Evolutionary conservation across 1,140 invertebrate genomes (phyloP), one percentile per base, ranked within the genome.

Genomic region (Drosophila teissieri): DNA sequence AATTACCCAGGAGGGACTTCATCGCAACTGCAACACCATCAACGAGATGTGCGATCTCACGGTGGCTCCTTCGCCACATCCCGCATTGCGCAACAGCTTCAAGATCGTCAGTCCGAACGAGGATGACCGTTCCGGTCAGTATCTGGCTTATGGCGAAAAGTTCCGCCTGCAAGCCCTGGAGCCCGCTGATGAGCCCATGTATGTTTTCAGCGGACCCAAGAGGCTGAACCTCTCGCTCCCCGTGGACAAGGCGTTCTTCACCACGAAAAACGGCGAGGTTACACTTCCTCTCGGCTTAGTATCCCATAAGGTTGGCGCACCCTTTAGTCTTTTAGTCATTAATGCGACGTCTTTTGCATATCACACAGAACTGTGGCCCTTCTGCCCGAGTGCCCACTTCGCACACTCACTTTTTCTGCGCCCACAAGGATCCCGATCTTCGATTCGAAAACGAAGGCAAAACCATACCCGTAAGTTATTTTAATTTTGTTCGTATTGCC

Each of bases 1-100:
- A 8, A 78, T 80, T 7, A 86, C 76, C 46, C 64, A 74, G 34
- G 63, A 64, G 14, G 69, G 70, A 1, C 48, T 86, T 8, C n/a
- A 46, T 4, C 60, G 70, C 10, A 54, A 72, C 3, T 64, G 45
- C 17, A 55, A 56, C 31, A 57, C 60, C 24, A 80, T 86, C 15
- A 83, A 78, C n/a, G 82, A 86, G 2, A 45, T 78, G 17, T 86
- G 82, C 51, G 82, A 86, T 37, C 36, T 86, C 46, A 72, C 77
- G 3, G 72, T 86, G n/a, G 82, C 82, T 0, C 77, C 82, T 1
- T 64, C 77, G 3, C 36, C 54, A 0, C 56, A 36, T 27, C 58
- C 80, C 10, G 78, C 58, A 22, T 19, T 80, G 15, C 80, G 82
- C 7, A 86, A 74, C 19, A 72, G 73, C 6, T 86, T 86, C 48